Conservation (phyloP, 2,888 invertebrate genomes). For the Aelia acuminata region DNA sequence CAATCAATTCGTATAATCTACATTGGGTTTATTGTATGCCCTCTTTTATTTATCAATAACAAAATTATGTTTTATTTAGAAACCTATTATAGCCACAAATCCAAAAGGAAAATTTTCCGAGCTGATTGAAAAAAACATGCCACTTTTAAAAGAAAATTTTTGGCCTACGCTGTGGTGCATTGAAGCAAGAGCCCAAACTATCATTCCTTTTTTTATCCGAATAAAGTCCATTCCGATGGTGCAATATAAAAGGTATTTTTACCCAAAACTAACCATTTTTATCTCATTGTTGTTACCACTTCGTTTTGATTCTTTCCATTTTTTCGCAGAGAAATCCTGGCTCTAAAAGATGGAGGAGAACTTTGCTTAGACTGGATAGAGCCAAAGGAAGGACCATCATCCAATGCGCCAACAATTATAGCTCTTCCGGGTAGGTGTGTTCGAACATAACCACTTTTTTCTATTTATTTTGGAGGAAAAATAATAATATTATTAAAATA, state of each 20-base stretch:
- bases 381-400: slow-evolving; percentile 75
- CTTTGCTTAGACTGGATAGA: slow-evolving; percentile 88
- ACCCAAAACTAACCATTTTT: neutral
- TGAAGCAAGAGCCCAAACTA: slow-evolving; percentile 82
- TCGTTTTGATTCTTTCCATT: neutral
- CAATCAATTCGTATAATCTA: slow-evolving; percentile 68
- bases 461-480: neutral
- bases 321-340: slow-evolving; percentile 75
- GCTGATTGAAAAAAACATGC: slow-evolving; percentile 77
- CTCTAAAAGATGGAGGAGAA: slow-evolving; percentile 82
- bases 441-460: neutral
- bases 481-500: neutral
- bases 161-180: slow-evolving; percentile 89
- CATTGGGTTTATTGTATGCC: neutral
- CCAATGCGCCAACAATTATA: slow-evolving; percentile 77
- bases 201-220: slow-evolving; percentile 79
- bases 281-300: slow-evolving; percentile 1
- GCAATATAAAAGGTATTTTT: slow-evolving; percentile 71
- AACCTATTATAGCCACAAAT: slow-evolving; percentile 79
- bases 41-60: neutral
- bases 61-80: slow-evolving; percentile 71
- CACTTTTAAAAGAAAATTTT: slow-evolving; percentile 78
- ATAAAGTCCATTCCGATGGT: slow-evolving; percentile 75
- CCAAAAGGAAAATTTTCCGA: slow-evolving; percentile 75
- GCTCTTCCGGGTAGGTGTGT: slow-evolving; percentile 76